Base-by-base conservation (phyloP, 2,797 vertebrate genomes). In the Hydrophis major region DNA sequence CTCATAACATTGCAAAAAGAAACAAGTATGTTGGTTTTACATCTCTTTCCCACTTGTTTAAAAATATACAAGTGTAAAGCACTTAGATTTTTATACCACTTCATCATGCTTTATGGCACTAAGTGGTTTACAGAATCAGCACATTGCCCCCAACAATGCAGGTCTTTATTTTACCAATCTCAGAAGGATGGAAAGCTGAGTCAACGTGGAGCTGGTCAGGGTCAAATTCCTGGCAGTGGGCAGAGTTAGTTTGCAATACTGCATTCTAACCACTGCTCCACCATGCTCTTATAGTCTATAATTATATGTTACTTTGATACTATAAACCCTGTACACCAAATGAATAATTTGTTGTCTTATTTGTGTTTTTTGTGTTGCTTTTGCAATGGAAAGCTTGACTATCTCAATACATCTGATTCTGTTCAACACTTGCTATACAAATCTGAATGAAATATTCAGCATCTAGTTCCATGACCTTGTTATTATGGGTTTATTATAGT, bases 401-500 rank as follows among this genome's bases (percentile, higher is more conserved):
- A 18, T 20, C 89, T 90, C 12, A 53, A 88, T 59, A 60, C 86
- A 93, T 89, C 53, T 90, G n/a, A 37, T 78, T 22, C 61, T 69
- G 28, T 28, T 60, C 88, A 37, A 88, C 89, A 90, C 91, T 87
- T 59, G 6, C 11, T 91, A 50, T 91, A 28, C 50, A 88, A 90
- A 87, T 56, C 91, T 42, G 12, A 88, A 92, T 92, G 91, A 93
- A 2, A 13, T 94, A 89, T 90, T 2, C 11, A 59, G 32, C 14
- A 69, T 90, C 42, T 86, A 37, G 2, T 27, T 88, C 90, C 78
- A 61, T 94, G 78, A 42, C 13, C 56, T 90, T 22, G 60, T 95
- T 94, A 32, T 74, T 92, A 74, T 6, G 0, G 28, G 92, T 94
- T 94, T 93, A 63, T 63, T 63, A 89, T 61, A 91, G 92, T 86